These are phyloP conservation scores for Colletes gigas DNA, from an alignment of 1,140 invertebrate genomes.

Conservation along the genomic window DNA sequence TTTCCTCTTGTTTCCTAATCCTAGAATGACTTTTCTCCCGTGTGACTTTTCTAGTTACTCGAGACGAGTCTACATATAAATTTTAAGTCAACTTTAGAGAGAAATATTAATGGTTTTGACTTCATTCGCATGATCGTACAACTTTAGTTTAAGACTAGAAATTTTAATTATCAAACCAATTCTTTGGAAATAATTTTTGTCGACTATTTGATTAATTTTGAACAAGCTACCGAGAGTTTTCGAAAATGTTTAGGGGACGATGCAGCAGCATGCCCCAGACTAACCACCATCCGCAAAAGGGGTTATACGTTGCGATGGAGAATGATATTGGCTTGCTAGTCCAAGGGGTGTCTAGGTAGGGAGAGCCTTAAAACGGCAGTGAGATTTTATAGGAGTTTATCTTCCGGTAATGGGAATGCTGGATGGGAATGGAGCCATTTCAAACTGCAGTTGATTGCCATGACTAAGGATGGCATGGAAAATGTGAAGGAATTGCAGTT, in stretches of 20 bases:
- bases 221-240: constrained; percentile 17
- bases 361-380: constrained; percentile 72
- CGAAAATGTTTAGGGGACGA: constrained; percentile 30
- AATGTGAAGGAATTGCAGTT: constrained; percentile 7
- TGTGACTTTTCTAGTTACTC: too few relatives aligned
- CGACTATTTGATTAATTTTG: not conserved
- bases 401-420: constrained; percentile 72
- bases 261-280: constrained; percentile 1
- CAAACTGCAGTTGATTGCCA: constrained; percentile 67
- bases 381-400: constrained; percentile 79
- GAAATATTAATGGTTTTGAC: too few relatives aligned
- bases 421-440: constrained; percentile 69
- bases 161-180: too few relatives aligned
- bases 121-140: too few relatives aligned
- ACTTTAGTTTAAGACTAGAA: too few relatives aligned
- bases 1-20: too few relatives aligned
- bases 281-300: constrained; percentile 44
- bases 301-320: constrained; percentile 67
- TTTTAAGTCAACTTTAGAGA: too few relatives aligned
- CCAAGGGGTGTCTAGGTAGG: constrained; percentile 29
- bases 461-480: constrained; percentile 40
- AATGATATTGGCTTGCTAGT: constrained; percentile 64
- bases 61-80: too few relatives aligned
- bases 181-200: not conserved
- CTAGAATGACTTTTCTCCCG: too few relatives aligned